Evolutionary conservation across 2,113 vertebrate genomes (phyloP), one percentile per base, ranked within the genome.

Genomic region (Camelus bactrianus): DNA sequence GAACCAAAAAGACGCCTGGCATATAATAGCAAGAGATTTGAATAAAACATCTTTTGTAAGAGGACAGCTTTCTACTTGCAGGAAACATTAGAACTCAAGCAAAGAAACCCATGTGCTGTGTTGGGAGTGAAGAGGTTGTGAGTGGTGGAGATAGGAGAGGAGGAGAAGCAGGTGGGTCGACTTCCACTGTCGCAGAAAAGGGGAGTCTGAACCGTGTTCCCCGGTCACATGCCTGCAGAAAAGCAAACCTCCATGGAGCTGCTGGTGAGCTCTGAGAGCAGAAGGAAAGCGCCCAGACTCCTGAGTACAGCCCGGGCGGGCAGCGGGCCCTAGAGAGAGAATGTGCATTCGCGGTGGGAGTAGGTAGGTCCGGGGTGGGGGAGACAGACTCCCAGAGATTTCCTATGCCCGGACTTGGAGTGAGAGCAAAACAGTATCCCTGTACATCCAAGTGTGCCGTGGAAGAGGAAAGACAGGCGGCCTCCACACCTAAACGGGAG

Each of bases 31-130:
- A 91, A 91, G 42, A 95, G 72, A 92, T 60, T 69, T 70, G 58
- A 15, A 64, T 75, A 89, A 81, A 94, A 65, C 35, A 54, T n/a
- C 46, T 93, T 91, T 75, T 72, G 1, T 72, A 92, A 77, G 48
- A 79, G 16, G 22, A 42, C 72, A 22, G 17, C 60, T 79, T 94
- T 90, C 46, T 46, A 73, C 22, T 92, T 8, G 32, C 62, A 73
- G 72, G 38, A 42, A 5, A 42, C 38, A 42, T 42, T 42, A 56
- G 50, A 64, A 96, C 73, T 62, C n/a, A 56, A 28, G 14, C 2
- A 92, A 79, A 76, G 20, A 70, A 86, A n/a, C 19, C 16, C 22
- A 52, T 67, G 26, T 60, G 38, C 30, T 62, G 1, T 46, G 8
- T 24, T 83, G 26, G 70, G 11, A 65, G 42, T 7, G 7, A 20